A percentile compares a stretch with the other conserved stretches of the same genome.
phyloP scores from a whole-genome alignment of 2,888 invertebrate genomes.

The Plebejus melissa region DNA sequence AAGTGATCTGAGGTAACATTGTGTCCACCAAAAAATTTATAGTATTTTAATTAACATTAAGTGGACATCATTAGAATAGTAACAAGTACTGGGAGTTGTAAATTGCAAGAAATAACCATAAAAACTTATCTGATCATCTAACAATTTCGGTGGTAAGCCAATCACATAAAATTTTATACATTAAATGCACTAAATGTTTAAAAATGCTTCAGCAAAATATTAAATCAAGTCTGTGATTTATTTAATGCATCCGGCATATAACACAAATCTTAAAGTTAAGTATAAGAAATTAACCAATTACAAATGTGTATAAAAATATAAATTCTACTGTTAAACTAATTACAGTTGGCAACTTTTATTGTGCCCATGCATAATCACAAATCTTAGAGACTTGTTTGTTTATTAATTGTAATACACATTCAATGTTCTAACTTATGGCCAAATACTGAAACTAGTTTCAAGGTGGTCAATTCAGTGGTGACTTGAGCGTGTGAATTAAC shows the following conservation, averaged over 20 bases:
- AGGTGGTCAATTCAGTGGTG: too few relatives aligned
- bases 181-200: not conserved
- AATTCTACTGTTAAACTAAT: not conserved
- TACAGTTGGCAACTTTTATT: not conserved
- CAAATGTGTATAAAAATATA: not conserved
- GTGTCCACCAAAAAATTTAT: too few relatives aligned
- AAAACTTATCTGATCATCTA: not conserved
- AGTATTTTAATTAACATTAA: not conserved
- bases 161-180: not conserved
- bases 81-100: not conserved
- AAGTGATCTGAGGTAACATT: too few relatives aligned
- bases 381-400: not conserved
- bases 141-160: not conserved
- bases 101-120: slow-evolving; percentile 15
- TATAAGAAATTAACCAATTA: not conserved
- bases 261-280: not conserved
- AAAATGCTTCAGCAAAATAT: not conserved
- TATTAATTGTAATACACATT: too few relatives aligned
- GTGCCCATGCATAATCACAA: not conserved
- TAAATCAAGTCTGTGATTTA: not conserved
- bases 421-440: not conserved
- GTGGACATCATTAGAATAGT: not conserved
- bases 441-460: too few relatives aligned
- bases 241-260: not conserved
- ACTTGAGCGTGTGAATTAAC: too few relatives aligned